Percentiles rank a stretch among this genome's conserved stretches.
Conservation (phyloP, 1,140 invertebrate genomes). For the Delia radicum region DNA sequence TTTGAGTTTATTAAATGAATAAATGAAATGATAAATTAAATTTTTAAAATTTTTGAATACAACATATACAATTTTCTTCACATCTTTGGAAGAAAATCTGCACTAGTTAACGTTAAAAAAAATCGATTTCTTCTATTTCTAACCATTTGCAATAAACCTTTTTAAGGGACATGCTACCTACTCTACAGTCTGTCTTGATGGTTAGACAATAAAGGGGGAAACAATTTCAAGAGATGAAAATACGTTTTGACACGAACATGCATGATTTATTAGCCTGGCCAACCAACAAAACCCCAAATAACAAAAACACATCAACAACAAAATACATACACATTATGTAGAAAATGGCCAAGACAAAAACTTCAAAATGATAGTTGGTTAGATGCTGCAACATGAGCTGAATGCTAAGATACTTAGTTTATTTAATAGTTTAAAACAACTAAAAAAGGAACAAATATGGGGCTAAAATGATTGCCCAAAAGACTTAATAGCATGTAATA, state of each 20-base stretch:
- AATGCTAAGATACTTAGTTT: conserved; percentile 7
- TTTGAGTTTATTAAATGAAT: no score
- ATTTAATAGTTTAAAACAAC: neutral
- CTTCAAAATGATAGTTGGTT: neutral
- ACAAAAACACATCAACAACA: neutral
- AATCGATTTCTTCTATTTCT: no score
- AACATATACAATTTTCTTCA: neutral
- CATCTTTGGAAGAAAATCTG: neutral
- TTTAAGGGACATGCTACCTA: no score
- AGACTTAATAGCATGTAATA: neutral
- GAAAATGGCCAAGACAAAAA: neutral
- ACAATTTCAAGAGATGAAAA: neutral
- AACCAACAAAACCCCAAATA: neutral
- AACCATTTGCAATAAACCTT: no score
- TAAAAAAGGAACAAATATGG: neutral
- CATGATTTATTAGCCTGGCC: conserved; percentile 20
- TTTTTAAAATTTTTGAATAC: no score
- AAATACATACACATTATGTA: neutral
- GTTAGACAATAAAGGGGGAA: neutral
- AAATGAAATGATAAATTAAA: no score
- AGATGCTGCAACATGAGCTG: conserved; percentile 10
- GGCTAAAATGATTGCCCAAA: neutral
- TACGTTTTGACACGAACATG: conserved; percentile 19
- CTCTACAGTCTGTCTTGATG: no score
- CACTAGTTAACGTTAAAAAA: no score